phyloP scores from a whole-genome alignment of 2,888 invertebrate species.

The Cosmia pyralina region DNA sequence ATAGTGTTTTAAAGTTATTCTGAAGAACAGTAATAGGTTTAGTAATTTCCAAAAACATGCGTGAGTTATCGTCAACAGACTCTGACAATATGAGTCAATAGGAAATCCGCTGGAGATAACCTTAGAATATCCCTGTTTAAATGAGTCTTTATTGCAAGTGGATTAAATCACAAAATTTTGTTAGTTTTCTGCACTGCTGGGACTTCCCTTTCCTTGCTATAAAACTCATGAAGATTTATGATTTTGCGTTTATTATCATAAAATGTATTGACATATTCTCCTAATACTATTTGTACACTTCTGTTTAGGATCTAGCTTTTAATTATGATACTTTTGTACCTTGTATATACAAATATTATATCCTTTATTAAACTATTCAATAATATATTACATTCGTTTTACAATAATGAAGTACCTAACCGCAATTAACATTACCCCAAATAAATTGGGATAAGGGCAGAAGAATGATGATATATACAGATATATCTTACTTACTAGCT shows the following conservation, averaged over 20 bases:
- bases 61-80: not conserved
- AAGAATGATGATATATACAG: too few species aligned
- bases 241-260: constrained; percentile 26
- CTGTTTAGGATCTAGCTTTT: constrained; percentile 60
- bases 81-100: constrained; percentile 12
- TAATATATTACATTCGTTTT: constrained; percentile 34
- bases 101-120: constrained; percentile 50
- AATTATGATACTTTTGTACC: constrained; percentile 80
- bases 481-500: too few species aligned
- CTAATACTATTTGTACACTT: constrained; percentile 52
- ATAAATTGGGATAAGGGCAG: too few species aligned
- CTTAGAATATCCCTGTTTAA: constrained; percentile 22
- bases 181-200: not conserved
- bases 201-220: constrained; percentile 2
- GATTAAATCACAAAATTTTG: constrained; percentile 13
- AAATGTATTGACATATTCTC: constrained; percentile 49
- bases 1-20: constrained; percentile 22
- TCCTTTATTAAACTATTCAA: constrained; percentile 70
- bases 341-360: constrained; percentile 74
- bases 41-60: not conserved
- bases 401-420: not conserved
- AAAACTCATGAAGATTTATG: constrained; percentile 15
- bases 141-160: constrained; percentile 2
- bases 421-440: too few species aligned
- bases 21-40: not conserved